These are phyloP conservation scores for Tapirus terrestris DNA, from an alignment of 2,113 vertebrate genomes.

Conservation along the genomic window DNA sequence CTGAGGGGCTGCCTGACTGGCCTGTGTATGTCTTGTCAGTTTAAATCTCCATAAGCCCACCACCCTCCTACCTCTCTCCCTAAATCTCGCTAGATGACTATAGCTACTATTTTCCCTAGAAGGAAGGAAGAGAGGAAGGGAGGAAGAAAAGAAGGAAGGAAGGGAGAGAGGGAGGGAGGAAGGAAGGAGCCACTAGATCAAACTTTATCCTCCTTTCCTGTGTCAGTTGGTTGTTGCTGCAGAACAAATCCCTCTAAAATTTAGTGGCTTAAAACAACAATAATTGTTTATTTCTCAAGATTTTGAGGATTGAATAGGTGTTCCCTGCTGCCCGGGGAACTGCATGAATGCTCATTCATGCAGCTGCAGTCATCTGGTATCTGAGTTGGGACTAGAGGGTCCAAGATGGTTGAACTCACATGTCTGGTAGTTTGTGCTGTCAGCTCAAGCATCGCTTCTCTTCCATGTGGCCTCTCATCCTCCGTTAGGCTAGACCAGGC, in stretches of 20 bases:
- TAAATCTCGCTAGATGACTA: neutral
- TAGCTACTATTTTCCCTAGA: neutral
- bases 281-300: neutral
- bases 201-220: neutral
- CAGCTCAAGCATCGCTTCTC: neutral
- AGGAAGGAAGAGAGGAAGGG: neutral
- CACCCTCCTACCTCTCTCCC: neutral
- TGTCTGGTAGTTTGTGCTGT: accelerated
- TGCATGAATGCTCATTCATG: neutral
- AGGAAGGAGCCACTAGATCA: neutral
- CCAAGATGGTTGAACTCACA: neutral
- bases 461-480: neutral
- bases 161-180: neutral
- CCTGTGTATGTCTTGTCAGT: neutral
- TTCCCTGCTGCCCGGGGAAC: neutral
- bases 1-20: neutral
- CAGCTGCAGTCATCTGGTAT: neutral
- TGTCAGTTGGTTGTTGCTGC: neutral
- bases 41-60: neutral
- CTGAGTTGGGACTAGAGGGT: neutral
- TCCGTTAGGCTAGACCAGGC: neutral
- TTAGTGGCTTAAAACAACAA: neutral
- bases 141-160: no score
- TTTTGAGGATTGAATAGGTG: neutral
- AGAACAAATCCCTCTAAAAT: neutral